Conservation (phyloP, 2,888 invertebrate genomes). For the Cheilosia impressa region DNA sequence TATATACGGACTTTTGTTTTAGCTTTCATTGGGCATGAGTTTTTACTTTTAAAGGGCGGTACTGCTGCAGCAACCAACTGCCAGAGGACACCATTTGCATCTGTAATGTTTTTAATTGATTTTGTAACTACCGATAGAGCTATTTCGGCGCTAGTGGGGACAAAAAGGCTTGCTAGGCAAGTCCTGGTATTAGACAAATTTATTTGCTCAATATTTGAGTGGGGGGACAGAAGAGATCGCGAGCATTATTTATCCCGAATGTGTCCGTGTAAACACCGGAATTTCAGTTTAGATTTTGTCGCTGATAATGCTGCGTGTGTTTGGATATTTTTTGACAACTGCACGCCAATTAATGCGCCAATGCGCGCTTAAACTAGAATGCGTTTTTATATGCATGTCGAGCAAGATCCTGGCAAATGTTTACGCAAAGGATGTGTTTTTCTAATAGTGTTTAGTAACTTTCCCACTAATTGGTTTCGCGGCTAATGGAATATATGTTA, state of each 20-base stretch:
- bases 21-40: not conserved
- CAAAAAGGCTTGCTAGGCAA: not conserved
- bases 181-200: constrained; percentile 13
- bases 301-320: constrained; percentile 3
- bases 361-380: not conserved
- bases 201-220: constrained; percentile 32
- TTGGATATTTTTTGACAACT: constrained; percentile 11
- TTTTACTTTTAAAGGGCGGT: not conserved
- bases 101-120: constrained; percentile 49
- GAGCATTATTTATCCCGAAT: constrained; percentile 13
- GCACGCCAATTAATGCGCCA: not conserved
- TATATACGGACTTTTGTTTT: constrained; percentile 1
- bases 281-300: not conserved
- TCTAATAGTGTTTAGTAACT: not conserved
- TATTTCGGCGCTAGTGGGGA: not conserved
- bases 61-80: constrained; percentile 3
- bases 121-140: constrained; percentile 35
- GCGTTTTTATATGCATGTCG: not conserved
- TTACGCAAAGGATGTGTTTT: constrained; percentile 2
- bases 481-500: not conserved
- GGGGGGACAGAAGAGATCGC: not conserved
- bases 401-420: not conserved
- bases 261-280: not conserved
- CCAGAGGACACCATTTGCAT: constrained; percentile 32
- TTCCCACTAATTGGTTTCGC: constrained; percentile 11